Base-by-base conservation (phyloP, 2,797 vertebrate genomes). In the Gambelia wislizenii region DNA sequence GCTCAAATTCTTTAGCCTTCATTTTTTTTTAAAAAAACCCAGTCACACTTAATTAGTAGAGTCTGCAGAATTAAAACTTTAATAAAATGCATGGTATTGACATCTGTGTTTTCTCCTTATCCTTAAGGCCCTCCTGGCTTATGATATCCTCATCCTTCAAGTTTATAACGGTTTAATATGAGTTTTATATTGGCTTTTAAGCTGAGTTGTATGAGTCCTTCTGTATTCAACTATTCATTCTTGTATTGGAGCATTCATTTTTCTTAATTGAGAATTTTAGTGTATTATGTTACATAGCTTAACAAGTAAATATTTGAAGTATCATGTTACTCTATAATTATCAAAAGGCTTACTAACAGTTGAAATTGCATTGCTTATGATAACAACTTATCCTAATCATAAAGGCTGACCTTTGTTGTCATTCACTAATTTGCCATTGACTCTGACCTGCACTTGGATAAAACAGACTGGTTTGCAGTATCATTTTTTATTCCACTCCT, bases 1-100 rank as follows among this genome's bases (percentile, higher is more conserved):
- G 30, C 39, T 9, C 42, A 22, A 22, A 82, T 83, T 88, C 91
- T 33, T 85, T 44, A 70, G 22, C 81, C 18, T 89, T 69, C 6
- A 59, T 4, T 14, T 27, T 30, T 64, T 67, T 67, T 33, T 33
- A 20, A 10, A 59, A 36, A 44, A 33, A 39, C 20, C 39, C 42
- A 42, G 0, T 76, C 75, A 22, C 3, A 33, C 49, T 91, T 91
- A 7, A 69, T 75, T 59, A 14, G 36, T 33, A 30, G 79, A 74
- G 7, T 44, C 9, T 30, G 3, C n/a, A 47, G 72, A 87, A 87
- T 14, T 33, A 64, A 49, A 20, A 8, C 0, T 2, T 83, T 75
- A 27, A 0, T 85, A 82, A 54, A 56, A 81, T 0, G 0, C 6
- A 6, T 89, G 22, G 64, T 0, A 4, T 13, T 25, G 10, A 18